Conservation (phyloP, 2,888 invertebrate species). For the Pherbina coryleti region DNA sequence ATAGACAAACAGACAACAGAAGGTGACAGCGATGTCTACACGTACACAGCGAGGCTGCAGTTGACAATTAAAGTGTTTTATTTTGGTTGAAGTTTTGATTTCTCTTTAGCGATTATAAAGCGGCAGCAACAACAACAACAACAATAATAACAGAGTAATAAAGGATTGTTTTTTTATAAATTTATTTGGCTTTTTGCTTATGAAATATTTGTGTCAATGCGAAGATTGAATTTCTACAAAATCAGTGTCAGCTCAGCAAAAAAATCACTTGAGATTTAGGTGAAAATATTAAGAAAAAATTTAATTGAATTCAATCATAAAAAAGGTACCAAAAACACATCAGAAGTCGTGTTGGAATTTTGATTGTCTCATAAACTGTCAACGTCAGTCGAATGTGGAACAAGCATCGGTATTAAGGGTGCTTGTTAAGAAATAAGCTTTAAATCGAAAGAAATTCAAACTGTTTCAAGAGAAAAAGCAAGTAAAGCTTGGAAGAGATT, state of each 20-base stretch:
- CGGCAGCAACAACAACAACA: background rate
- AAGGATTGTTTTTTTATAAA: background rate
- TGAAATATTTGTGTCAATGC: background rate
- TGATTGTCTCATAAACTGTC: slow-evolving; percentile 46
- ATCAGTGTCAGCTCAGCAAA: background rate
- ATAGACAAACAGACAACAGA: background rate
- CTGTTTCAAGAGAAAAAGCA: no score
- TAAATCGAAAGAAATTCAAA: no score
- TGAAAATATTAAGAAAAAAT: background rate
- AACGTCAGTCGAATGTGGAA: slow-evolving; percentile 14
- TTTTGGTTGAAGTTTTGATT: background rate
- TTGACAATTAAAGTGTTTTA: background rate
- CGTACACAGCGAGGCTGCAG: background rate
- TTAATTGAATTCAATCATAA: background rate
- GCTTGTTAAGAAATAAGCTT: no score
- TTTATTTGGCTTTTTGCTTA: no score
- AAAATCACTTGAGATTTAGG: background rate
- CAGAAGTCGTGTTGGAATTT: slow-evolving; percentile 51
- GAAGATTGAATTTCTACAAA: slow-evolving; percentile 9
- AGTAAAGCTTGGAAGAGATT: no score
- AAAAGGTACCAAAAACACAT: background rate
- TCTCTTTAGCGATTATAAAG: slow-evolving; percentile 8
- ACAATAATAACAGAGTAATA: no score
- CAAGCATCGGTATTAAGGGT: no score
- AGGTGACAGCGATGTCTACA: background rate